Evolutionary conservation across 2,888 invertebrate species (phyloP), one percentile per base, ranked within the genome.

Genomic region (Leucophora obtusa): DNA sequence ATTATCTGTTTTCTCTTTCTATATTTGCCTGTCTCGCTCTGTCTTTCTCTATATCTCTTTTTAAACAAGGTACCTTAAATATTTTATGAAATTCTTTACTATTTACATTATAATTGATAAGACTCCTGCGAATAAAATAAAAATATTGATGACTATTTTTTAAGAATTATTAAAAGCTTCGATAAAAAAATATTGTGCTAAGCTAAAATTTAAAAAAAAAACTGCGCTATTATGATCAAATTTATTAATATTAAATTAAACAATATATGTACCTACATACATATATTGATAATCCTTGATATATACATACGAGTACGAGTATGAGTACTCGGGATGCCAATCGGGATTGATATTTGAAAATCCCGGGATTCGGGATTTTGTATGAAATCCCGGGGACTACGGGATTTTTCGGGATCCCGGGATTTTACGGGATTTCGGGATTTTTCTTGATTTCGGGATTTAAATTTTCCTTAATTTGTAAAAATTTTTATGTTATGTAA

Each of bases 1-100:
- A 15, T 35, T 28, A 15, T 43, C 24, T 24, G n/a, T 63, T 17
- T 56, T 28, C n/a, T 50, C 11, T 68, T 6, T 53, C 17, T 75
- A 3, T 18, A 24, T 54, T 28, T 28, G 11, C 38, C 38, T 35
- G 38, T 35, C 5, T 43, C 11, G 1, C 14, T 43, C 43, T 35
- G n/a, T 56, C 35, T 62, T 11, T 51, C 24, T 60, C 1, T 56
- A 17, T 63, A 28, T 18, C 18, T 58, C 28, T 68, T 15, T 66
- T 63, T 63, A 18, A 68, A 73, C 62, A 69, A 75, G 68, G 76
- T 76, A 80, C 76, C 76, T 80, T 63, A 69, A 63, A 56, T 43
- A 62, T 56, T 56, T 58, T 68, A 62, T 38, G 18, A 47, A 58
- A 71, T 66, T 58, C 56, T 71, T 59, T 65, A 21, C 65, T 66